Evolutionary conservation across 23 tunicate species (phyloP), one percentile per base, ranked within the genome.

Genomic region (Clavelina lepadiformis): DNA sequence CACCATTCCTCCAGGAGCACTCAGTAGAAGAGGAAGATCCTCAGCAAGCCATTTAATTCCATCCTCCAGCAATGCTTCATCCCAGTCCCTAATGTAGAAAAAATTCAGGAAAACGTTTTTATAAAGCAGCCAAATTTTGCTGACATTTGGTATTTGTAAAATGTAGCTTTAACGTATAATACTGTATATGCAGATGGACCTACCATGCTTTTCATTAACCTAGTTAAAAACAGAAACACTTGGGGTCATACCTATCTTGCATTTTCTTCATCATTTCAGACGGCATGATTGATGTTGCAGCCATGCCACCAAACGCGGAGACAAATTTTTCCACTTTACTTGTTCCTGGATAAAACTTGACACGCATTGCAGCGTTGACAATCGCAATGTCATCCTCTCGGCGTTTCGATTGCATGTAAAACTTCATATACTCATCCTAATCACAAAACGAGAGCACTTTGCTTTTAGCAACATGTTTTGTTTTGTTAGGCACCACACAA

Each of bases 1-100:
- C 52, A 71, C 77, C 83, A 94, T 86, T 58, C 99, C 99, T 56
- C 99, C 99, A 20, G 99, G 99, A 35, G 86, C 76, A 70, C 71
- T 73, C 2, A 77, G 29, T 31, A 32, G 27, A 37, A 94, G 35
- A 20, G 80, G 76, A 53, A 94, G 50, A 18, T 94, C 99, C 24
- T 94, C 80, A 31, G 67, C 28, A 1, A 94, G 33, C 83, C 85
- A 86, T 32, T 24, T 41, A 5, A 49, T 27, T 5, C 56, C 69
- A 50, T 85, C 83, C 0, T 81, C 63, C 25, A 93, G 35, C 15
- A 81, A 52, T 0, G 46, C 53, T 5, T 80, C 75, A 3, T 79
- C 61, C 99, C 99, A 93, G 1, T 62, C 53, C 57, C 67, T 50
- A 46, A 19, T 11, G 49, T 11, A 41, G 15, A 11, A 11, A 41